Evolutionary conservation across 1,140 invertebrate genomes (phyloP), one percentile per base, ranked within the genome.

Genomic region (Theocolax elegans): DNA sequence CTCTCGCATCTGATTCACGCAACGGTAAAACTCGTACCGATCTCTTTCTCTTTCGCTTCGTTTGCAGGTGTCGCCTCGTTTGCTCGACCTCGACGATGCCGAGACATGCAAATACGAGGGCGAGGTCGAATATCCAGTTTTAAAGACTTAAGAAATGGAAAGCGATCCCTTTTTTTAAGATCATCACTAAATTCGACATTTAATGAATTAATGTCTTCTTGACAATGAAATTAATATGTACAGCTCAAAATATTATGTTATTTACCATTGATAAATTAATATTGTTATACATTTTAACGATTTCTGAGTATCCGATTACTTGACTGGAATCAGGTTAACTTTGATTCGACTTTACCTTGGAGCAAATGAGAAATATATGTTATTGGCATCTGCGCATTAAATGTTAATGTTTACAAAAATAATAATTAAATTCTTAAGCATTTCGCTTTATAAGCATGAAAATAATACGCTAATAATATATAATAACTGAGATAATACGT

Each of bases 71-170:
- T 3, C 12, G 19, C 6, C 48, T 2, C 19, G n/a, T 10, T 17
- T 23, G 7, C 21, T 49, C 23, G 2, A 9, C 15, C 21, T 27
- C 21, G 23, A 25, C 19, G 48, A 21, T 3, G 10, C 21, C 21
- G 48, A 15, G 21, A 6, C 10, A 12, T 4, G 12, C 23, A 0
- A 51, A 12, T n/a, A n/a, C n/a, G n/a, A n/a, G n/a, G n/a, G n/a
- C n/a, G 7, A 9, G 10, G 8, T 12, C 48, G 1, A 1, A 10
- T 2, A 51, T 51, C 12, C 48, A 51, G 12, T 27, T 51, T 27
- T 27, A 23, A 27, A 51, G 48, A 27, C 4, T 21, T 21, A 51
- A 27, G 48, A 51, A 51, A 51, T 51, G 48, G 48, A 51, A 51
- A 51, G 23, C 48, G 48, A 15, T 51, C 48, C 48, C 10, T 7